A percentile compares a stretch with the other conserved stretches of the same genome.
These are phyloP conservation scores for Pammene aurita DNA, from an alignment of 2,888 invertebrate species.

Conservation along the genomic window DNA sequence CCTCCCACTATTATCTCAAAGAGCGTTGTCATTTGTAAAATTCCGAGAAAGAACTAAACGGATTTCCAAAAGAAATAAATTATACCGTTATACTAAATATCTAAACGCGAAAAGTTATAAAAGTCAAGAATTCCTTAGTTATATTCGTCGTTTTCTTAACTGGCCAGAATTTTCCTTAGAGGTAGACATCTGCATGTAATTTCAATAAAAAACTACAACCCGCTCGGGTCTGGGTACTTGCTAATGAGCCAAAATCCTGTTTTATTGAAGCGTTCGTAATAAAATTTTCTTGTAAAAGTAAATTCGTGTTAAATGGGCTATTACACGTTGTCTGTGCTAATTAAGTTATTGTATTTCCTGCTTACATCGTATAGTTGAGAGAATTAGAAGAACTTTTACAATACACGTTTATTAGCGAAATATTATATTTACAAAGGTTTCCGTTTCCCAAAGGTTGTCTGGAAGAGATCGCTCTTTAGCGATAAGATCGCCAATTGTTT, in stretches of 20 bases:
- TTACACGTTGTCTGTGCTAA: too few species aligned
- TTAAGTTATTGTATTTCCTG: too few species aligned
- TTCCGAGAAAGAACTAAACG: neutral
- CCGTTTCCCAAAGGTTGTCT: too few species aligned
- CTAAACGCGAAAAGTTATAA: neutral
- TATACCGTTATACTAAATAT: neutral
- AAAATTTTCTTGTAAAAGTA: neutral
- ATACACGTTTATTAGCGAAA: too few species aligned
- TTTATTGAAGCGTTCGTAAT: neutral
- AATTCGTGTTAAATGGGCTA: neutral
- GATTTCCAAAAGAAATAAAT: neutral
- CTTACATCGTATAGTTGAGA: too few species aligned
- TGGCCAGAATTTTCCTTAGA: neutral
- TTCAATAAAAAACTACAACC: conserved; percentile 42
- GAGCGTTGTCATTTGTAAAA: neutral
- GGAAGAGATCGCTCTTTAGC: too few species aligned
- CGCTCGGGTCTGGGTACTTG: conserved; percentile 48
- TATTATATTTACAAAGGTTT: too few species aligned
- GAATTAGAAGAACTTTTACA: too few species aligned
- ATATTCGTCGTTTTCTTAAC: neutral
- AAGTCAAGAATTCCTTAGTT: neutral
- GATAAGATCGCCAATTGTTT: too few species aligned
- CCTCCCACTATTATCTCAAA: neutral
- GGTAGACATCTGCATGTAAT: conserved; percentile 45
- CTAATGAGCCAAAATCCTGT: conserved; percentile 53